Evolutionary conservation across 2,888 invertebrate genomes (phyloP).

Genomic region (Prostheceraeus crozeri): DNA sequence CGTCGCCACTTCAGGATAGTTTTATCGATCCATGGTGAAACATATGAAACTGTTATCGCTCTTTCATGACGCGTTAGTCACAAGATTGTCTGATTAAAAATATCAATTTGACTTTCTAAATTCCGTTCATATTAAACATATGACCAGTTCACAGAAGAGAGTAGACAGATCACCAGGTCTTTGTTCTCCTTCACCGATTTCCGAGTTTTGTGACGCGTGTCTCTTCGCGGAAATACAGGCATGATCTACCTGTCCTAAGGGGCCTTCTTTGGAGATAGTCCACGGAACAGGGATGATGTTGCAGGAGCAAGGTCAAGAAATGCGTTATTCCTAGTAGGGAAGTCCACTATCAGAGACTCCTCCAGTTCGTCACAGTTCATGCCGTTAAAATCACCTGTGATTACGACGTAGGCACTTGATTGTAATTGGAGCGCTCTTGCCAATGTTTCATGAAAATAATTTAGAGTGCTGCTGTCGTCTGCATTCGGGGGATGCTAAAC

Average conservation of each 20-base stretch:
- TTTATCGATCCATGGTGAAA: conserved; percentile 19
- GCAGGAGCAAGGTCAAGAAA: background rate
- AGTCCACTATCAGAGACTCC: conserved; percentile 5
- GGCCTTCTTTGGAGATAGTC: background rate
- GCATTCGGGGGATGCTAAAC: conserved; percentile 26
- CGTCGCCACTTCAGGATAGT: conserved; percentile 6
- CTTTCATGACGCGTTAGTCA: too few relatives aligned
- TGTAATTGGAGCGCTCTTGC: conserved; percentile 4
- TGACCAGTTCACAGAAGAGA: conserved; percentile 4
- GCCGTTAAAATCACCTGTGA: conserved; percentile 5
- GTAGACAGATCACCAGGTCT: background rate
- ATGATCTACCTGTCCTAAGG: background rate
- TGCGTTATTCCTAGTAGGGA: conserved; percentile 1
- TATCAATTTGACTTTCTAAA: background rate
- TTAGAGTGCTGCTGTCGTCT: background rate
- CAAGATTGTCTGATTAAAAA: background rate
- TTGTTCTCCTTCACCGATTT: conserved; percentile 6
- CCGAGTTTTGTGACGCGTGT: background rate
- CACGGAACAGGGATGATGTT: conserved; percentile 5
- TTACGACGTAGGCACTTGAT: conserved; percentile 11
- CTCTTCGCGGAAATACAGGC: conserved; percentile 2
- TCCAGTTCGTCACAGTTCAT: conserved; percentile 1
- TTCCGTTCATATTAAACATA: background rate
- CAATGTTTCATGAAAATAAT: background rate
- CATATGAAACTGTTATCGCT: too few relatives aligned